A percentile compares a stretch with the other conserved stretches of the same genome.
phyloP scores from a whole-genome alignment of 2,888 invertebrate species.

The Acrocera orbiculus region DNA sequence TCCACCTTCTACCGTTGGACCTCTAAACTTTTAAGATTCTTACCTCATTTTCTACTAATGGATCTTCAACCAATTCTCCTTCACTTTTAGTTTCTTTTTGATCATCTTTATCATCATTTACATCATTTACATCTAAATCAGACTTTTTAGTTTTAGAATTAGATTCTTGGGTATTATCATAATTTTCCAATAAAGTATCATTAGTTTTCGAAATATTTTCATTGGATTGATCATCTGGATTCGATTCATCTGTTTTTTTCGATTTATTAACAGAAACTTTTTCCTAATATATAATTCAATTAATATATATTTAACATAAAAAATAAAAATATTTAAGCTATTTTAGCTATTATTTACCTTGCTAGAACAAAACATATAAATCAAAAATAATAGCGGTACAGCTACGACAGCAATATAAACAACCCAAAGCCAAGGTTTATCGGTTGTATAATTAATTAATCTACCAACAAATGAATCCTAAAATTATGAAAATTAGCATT shows the following conservation, averaged over 20 bases:
- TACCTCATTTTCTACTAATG: too few species aligned
- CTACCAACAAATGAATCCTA: conserved; percentile 68
- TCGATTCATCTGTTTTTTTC: conserved; percentile 56
- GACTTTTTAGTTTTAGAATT: conserved; percentile 26
- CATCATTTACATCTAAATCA: conserved; percentile 26
- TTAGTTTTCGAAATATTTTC: background rate
- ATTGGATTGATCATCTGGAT: conserved; percentile 37
- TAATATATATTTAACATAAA: too few species aligned
- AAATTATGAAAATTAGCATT: conserved; percentile 18
- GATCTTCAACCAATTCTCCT: background rate
- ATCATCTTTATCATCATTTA: conserved; percentile 12
- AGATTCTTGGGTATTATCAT: conserved; percentile 13
- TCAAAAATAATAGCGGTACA: conserved; percentile 57
- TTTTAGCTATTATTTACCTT: conserved; percentile 31
- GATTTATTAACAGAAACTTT: conserved; percentile 13
- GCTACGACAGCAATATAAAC: conserved; percentile 63
- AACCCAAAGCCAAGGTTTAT: conserved; percentile 83
- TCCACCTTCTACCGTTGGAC: too few species aligned
- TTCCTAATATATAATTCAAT: too few species aligned
- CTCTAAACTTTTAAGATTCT: too few species aligned
- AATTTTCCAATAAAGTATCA: conserved; percentile 12
- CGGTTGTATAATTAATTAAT: conserved; percentile 56
- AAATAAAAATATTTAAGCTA: background rate
- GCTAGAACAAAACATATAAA: conserved; percentile 56
- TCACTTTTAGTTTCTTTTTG: background rate